Percentiles rank a stretch among this genome's conserved stretches.
Evolutionary conservation across 2,888 invertebrate genomes (phyloP).

Genomic region (Dysmachus trigonus): DNA sequence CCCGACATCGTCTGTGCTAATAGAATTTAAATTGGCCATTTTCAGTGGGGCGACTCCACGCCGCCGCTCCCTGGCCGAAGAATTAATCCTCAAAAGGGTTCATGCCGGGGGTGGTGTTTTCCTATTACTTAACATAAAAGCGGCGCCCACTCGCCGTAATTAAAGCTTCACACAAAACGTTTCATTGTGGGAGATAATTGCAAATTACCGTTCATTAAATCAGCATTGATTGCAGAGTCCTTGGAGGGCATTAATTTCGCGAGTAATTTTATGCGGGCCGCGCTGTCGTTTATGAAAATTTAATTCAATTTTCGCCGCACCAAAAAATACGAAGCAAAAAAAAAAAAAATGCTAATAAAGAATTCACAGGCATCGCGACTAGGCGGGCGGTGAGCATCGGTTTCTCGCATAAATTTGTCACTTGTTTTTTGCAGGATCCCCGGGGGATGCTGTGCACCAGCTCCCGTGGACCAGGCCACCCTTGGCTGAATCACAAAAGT

Average conservation of each 20-base stretch:
- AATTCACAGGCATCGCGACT: neutral
- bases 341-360: constrained; percentile 15
- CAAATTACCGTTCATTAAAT: constrained; percentile 35
- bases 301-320: constrained; percentile 21
- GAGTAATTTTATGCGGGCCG: constrained; percentile 24
- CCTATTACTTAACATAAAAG: constrained; percentile 7
- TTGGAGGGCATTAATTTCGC: constrained; percentile 7
- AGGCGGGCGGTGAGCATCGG: neutral
- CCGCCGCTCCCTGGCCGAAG: neutral
- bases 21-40: neutral
- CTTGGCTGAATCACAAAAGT: neutral
- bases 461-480: neutral
- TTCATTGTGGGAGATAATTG: constrained; percentile 34
- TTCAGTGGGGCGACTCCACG: neutral
- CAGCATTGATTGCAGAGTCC: constrained; percentile 25
- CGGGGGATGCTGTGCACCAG: neutral
- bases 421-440: neutral
- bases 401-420: neutral
- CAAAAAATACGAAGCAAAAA: too few relatives aligned
- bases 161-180: constrained; percentile 28
- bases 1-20: neutral
- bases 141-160: neutral
- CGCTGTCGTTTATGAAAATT: constrained; percentile 22
- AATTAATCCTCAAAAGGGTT: constrained; percentile 3
- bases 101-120: neutral